Evolutionary conservation across 1,140 invertebrate genomes (phyloP).

Genomic region (Trinorchestia longiramus): DNA sequence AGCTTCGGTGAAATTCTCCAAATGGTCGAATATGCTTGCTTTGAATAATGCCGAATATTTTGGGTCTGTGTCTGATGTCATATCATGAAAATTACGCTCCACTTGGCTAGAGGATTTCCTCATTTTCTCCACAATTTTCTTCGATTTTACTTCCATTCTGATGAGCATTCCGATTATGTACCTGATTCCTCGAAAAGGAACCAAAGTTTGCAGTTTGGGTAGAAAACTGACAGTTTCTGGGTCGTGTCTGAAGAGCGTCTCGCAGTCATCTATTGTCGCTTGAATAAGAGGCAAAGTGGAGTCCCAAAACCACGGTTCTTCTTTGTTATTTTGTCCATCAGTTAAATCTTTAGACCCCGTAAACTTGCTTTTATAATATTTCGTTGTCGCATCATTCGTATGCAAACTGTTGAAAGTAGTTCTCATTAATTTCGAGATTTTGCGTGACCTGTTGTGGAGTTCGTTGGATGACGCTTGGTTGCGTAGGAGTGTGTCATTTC

Average conservation of each 20-base stretch:
- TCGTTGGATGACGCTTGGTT: background rate
- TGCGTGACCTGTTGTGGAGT: background rate
- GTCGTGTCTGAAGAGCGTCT: background rate
- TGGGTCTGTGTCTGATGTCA: background rate
- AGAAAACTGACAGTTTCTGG: background rate
- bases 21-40: background rate
- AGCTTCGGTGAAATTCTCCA: background rate
- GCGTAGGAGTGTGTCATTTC: background rate
- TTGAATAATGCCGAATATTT: background rate
- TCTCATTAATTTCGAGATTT: background rate
- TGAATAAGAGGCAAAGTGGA: background rate
- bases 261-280: background rate
- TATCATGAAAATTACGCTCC: background rate
- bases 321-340: background rate
- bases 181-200: background rate
- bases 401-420: background rate
- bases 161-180: conserved; percentile 10
- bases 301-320: conserved; percentile 20
- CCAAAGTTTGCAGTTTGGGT: background rate
- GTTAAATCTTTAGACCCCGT: background rate
- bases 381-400: background rate
- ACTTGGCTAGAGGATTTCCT: background rate
- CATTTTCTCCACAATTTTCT: background rate
- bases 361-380: background rate
- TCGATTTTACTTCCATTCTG: background rate